Evolutionary conservation across 2,888 invertebrate genomes (phyloP).

Genomic region (Hypercompe scribonia): DNA sequence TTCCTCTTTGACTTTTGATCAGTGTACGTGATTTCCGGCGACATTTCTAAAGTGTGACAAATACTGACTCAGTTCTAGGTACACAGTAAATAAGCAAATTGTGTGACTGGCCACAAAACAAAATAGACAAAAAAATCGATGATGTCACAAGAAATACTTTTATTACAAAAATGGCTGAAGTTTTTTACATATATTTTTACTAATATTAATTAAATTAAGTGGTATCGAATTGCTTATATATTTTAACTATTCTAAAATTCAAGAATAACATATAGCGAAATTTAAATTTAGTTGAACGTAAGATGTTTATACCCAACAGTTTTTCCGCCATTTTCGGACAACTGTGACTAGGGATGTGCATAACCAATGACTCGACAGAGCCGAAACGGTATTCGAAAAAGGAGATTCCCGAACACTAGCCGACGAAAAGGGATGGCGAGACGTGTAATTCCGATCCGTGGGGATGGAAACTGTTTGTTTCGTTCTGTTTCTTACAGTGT

Average conservation of each 20-base stretch:
- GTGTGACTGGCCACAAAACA: slow-evolving; percentile 26
- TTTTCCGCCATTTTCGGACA: slow-evolving; percentile 27
- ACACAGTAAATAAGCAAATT: slow-evolving; percentile 15
- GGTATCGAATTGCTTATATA: background rate
- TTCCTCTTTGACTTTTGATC: slow-evolving; percentile 28
- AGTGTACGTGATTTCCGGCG: slow-evolving; percentile 21
- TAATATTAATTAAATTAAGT: slow-evolving; percentile 3
- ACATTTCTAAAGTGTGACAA: slow-evolving; percentile 34
- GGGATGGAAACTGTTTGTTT: slow-evolving; percentile 80
- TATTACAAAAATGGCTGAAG: slow-evolving; percentile 35
- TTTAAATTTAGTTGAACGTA: slow-evolving; percentile 9
- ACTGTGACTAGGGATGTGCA: slow-evolving; percentile 40
- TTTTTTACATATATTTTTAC: slow-evolving; percentile 25
- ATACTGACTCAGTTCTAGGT: slow-evolving; percentile 25
- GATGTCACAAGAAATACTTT: slow-evolving; percentile 28
- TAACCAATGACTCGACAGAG: slow-evolving; percentile 51
- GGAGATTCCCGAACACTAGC: slow-evolving; percentile 32
- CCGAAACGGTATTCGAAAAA: slow-evolving; percentile 29
- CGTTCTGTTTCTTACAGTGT: slow-evolving; percentile 75
- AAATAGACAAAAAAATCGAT: slow-evolving; percentile 16
- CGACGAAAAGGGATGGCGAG: slow-evolving; percentile 58
- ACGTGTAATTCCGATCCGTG: slow-evolving; percentile 70
- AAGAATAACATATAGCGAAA: slow-evolving; percentile 2
- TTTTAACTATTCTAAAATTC: background rate
- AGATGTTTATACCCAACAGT: slow-evolving; percentile 3